Evolutionary conservation across 2,113 vertebrate genomes (phyloP).

Genomic region (Jacana jacana): DNA sequence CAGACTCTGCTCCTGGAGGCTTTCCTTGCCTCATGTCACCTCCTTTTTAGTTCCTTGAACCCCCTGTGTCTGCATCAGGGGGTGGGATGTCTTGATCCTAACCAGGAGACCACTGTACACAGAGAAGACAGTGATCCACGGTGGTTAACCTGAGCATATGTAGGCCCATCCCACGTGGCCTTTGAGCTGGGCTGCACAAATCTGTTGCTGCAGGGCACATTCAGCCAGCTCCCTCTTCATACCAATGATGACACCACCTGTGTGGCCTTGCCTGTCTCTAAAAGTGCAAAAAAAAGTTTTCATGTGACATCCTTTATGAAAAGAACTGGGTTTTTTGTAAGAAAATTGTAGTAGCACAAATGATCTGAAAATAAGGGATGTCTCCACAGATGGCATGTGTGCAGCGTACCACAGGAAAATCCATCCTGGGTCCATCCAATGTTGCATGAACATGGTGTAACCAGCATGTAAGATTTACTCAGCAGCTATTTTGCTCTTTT

Average conservation of each 20-base stretch:
- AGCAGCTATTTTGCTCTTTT: background rate
- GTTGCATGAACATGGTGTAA: fast-evolving
- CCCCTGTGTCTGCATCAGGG: background rate
- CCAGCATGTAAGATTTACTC: background rate
- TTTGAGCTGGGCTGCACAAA: background rate
- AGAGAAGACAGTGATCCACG: background rate
- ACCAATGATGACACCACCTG: background rate
- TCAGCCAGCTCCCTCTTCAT: background rate
- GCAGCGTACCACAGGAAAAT: background rate
- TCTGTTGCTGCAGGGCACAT: background rate
- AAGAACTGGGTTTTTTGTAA: background rate
- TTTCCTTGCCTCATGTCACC: background rate
- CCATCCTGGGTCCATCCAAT: background rate
- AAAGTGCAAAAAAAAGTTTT: background rate
- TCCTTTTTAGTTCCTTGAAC: background rate
- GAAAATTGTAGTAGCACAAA: background rate
- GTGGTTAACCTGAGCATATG: background rate
- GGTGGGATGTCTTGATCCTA: background rate
- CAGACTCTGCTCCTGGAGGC: background rate
- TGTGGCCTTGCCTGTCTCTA: background rate
- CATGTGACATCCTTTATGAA: background rate
- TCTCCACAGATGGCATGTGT: background rate
- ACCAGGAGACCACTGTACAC: background rate
- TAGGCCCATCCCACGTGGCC: too few species aligned
- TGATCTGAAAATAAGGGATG: background rate